Evolutionary conservation across 2,113 vertebrate genomes (phyloP), one percentile per base, ranked within the genome.

Genomic region (Scortum barcoo): DNA sequence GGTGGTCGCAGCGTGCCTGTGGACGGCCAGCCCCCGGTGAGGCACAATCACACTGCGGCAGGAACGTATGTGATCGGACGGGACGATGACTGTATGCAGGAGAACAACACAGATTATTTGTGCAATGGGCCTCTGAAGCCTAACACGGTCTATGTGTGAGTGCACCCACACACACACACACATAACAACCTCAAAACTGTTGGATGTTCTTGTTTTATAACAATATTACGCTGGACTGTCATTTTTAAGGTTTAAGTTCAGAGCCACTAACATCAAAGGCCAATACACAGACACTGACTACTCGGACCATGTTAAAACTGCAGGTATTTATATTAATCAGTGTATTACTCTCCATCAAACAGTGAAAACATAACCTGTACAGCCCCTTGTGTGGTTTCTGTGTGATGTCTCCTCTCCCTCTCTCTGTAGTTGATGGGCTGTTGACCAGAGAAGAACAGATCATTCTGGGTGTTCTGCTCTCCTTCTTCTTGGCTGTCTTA

Each of bases 91-190:
- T 99, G 98, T 69, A 86, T 95, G 88, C 92, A 93, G 73, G 83
- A 94, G 62, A 95, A 96, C 65, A 95, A 94, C 88, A 95, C 97
- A 72, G 89, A 96, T 9, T 81, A 91, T 81, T 94, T 97, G 87
- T 99, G 98, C 89, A 99, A 99, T 67, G 98, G 98, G n/a, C 98
- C 97, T 36, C 88, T 99, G 50, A 99, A 98, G 90, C 95, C 97
- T 33, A 96, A 95, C 93, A 97, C 95, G 0, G 95, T 97, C 63
- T 99, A 99, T 67, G 93, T 98, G 98, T 99, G 93, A 96, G 98
- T 96, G 84, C 14, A 28, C 17, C 3, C n/a, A n/a, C n/a, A n/a
- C n/a, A n/a, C n/a, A n/a, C n/a, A 40, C 54, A 61, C 53, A 65
- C 53, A 63, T 30, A 50, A 0, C 3, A 11, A 5, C 24, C 33